Evolutionary conservation across 1,140 invertebrate species (phyloP).

Genomic region (Philaenus spumarius): DNA sequence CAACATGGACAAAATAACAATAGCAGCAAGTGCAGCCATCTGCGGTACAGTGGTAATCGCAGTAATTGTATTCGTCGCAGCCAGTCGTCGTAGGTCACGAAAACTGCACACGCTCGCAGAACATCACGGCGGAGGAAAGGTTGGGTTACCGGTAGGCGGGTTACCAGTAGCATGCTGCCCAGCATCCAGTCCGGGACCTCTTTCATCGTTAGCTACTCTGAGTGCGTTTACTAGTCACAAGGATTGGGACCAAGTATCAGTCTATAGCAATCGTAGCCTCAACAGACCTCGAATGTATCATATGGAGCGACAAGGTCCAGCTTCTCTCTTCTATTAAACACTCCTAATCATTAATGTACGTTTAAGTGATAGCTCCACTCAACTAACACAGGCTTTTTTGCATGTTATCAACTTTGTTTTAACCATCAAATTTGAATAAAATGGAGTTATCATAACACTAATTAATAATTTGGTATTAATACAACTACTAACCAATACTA

Average conservation of each 20-base stretch:
- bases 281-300: conserved; percentile 76
- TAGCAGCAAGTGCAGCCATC: conserved; percentile 86
- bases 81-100: conserved; percentile 54
- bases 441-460: background rate
- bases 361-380: background rate
- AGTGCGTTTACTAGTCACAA: conserved; percentile 75
- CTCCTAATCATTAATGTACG: conserved; percentile 16
- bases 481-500: no score
- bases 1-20: conserved; percentile 92
- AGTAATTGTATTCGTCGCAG: conserved; percentile 78
- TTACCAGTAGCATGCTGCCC: conserved; percentile 68
- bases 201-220: conserved; percentile 70
- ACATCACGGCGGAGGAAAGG: conserved; percentile 47
- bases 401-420: no score
- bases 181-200: conserved; percentile 63
- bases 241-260: conserved; percentile 91
- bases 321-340: conserved; percentile 21
- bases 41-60: conserved; percentile 87
- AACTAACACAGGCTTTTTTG: background rate
- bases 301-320: conserved; percentile 52
- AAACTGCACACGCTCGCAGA: conserved; percentile 65
- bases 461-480: background rate
- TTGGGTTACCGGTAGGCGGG: conserved; percentile 57
- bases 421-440: background rate
- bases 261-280: conserved; percentile 82